Base-by-base conservation (phyloP, 2,888 invertebrate species). In the Lordiphosa fenestrarum region DNA sequence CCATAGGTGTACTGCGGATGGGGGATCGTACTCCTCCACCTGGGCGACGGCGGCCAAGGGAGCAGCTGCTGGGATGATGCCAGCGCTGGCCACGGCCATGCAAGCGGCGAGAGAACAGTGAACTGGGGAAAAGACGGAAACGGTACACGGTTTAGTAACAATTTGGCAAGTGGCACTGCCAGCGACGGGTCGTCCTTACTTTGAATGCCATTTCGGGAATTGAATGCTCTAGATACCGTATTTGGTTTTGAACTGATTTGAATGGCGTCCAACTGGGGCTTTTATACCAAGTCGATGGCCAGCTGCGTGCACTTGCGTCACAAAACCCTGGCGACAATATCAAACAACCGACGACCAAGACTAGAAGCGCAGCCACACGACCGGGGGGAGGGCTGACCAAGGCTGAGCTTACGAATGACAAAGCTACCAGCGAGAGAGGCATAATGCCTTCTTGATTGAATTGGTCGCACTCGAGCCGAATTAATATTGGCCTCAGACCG, bases 1-100 rank as follows among this genome's bases (percentile, higher is more conserved):
- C 87, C 88, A 40, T 87, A 90, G 47, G 85, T 86, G 73, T 90
- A 90, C 66, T 89, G 88, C n/a, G 90, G 89, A 75, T 89, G 86
- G 40, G n/a, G 89, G 87, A 60, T 90, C 89, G 71, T 88, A 88
- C 60, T 89, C 88, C 62, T 89, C 87, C 12, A 87, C 73, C 52
- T 80, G 76, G 30, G 86, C 87, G 12, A 81, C 73, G 51, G 87
- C 73, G 46, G 88, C 86, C 59, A 84, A 68, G 15, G 87, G 86
- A 1, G 77, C 67, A 50, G 84, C 84, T 35, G 85, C 86, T 35
- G 84, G 78, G 23, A 88, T 73, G n/a, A 88, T 12, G 44, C 86
- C 87, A 55, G 88, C 88, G 64, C 80, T 84, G 61, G 82, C 84
- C 58, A 82, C 85, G 44, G 86, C 87, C 30, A 88, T 63, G 72